Evolutionary conservation across 1,140 invertebrate genomes (phyloP), one percentile per base, ranked within the genome.

Genomic region (Campodea augens): DNA sequence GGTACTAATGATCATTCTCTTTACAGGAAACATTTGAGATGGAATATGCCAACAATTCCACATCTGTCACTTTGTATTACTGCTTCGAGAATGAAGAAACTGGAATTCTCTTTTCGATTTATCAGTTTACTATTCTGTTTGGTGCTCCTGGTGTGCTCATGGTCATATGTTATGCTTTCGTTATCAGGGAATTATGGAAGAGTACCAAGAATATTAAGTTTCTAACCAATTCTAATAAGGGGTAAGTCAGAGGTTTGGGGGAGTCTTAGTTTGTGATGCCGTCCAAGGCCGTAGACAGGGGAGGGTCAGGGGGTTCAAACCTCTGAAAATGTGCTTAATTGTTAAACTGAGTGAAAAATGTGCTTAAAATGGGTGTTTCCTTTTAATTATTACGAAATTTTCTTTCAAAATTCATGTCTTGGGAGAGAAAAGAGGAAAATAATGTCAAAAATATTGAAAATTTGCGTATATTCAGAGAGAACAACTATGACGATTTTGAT

Each of bases 181-280:
- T 72, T 10, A 71, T 73, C 40, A 57, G 60, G 24, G 67, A 69
- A 42, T 60, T 73, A 0, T 73, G 71, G 71, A 55, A 61, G 41
- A 70, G 67, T 38, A 70, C 69, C 1, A 57, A 58, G 23, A 64
- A 55, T 25, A 65, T 67, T 42, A 56, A 53, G 29, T 57, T 63
- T 20, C 55, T 67, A 19, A 67, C 65, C 4, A 61, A 60, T 43
- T 48, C 48, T 15, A 55, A 47, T 41, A 60, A 52, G 57, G n/a
- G n/a, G n/a, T 52, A 51, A 41, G 20, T n/a, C n/a, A n/a, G n/a
- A n/a, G n/a, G n/a, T n/a, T n/a, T n/a, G n/a, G n/a, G n/a, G n/a
- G n/a, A n/a, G n/a, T n/a, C n/a, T n/a, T n/a, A n/a, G n/a, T n/a
- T n/a, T n/a, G n/a, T n/a, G n/a, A n/a, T n/a, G n/a, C n/a, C n/a